Base-by-base conservation (phyloP, 1,140 invertebrate genomes). In the Heterodera carotae region DNA sequence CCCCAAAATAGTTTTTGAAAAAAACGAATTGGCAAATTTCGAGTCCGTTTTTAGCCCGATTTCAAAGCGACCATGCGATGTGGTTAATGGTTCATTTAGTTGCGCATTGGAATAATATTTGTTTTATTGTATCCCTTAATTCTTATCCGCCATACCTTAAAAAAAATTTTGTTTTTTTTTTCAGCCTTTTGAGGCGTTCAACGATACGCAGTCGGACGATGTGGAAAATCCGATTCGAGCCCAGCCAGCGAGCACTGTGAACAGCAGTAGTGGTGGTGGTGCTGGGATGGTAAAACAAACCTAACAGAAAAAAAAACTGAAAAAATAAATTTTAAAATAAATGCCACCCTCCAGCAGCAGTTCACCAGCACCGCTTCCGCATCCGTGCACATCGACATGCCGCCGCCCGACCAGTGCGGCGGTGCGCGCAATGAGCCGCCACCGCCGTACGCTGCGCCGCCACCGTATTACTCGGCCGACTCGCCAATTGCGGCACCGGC, bases 151-250 rank as follows among this genome's bases (percentile, higher is more conserved):
- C n/a, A n/a, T n/a, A n/a, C n/a, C n/a, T n/a, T n/a, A n/a, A n/a
- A n/a, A n/a, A n/a, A 80, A 60, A 22, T 67, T 22, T 27, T 22
- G 5, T 69, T 29, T 22, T 2, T 6, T 7, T 69, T 69, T 25
- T 27, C 25, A 39, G 43, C 34, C 43, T 18, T 56, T 36, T 71
- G 56, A 43, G 27, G 8, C 36, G 31, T 74, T 74, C 36, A 27
- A 74, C n/a, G 48, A 25, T 12, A 39, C 53, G 12, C 60, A 59
- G 18, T 27, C 36, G 33, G 53, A 34, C 3, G 64, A 74, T 25
- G 25, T 56, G 25, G 71, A 74, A 74, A 64, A 64, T 62, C 71
- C 71, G 34, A 64, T 74, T 29, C 25, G n/a, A 18, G 64, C 71
- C 22, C 71, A 74, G 25, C 71, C 71, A 10, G 34, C 59, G 4